Base-by-base conservation (phyloP, 1,140 invertebrate species). In the Drosophila miranda region DNA sequence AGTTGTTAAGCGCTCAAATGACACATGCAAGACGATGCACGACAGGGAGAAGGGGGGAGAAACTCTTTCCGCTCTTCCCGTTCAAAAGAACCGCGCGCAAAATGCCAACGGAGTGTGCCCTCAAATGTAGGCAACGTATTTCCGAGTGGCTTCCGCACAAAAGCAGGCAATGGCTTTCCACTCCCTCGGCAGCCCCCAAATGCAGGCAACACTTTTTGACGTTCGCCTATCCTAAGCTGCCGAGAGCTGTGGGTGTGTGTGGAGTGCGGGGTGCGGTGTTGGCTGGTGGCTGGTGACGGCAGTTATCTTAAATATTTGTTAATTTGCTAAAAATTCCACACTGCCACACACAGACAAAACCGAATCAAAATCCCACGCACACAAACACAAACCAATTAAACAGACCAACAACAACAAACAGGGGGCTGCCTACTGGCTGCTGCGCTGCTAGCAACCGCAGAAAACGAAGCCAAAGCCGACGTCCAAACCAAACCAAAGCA, bases 361-460 rank as follows among this genome's bases (percentile, higher is more conserved):
- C 26, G 55, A 41, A 50, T 30, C 38, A 45, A 57, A 64, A 42
- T 38, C 54, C 38, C 16, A 55, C 56, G 59, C 23, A 59, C 61
- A 66, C 69, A 68, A 51, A 73, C 53, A 69, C 6, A 73, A 45
- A 26, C 38, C 34, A 38, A 38, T 38, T 38, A 38, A 38, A 43
- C 41, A 66, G 19, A 52, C 44, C 57, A 16, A 71, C 48, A 38
- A 42, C 21, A 49, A 61, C 59, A 61, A 60, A 44, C 53, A 61
- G 49, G 45, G 57, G 57, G 48, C 23, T 23, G 23, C 23, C 19
- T 9, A 2, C 28, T 28, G 28, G 30, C 30, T 30, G 34, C 34
- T 38, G 34, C 34, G 28, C 28, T 9, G 30, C 30, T 13, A 11
- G 54, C 46, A 43, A 60, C 54, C 48, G 52, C 34, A 51, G 26